phyloP scores from a whole-genome alignment of 2,888 invertebrate species.

The Volucella bombylans region DNA sequence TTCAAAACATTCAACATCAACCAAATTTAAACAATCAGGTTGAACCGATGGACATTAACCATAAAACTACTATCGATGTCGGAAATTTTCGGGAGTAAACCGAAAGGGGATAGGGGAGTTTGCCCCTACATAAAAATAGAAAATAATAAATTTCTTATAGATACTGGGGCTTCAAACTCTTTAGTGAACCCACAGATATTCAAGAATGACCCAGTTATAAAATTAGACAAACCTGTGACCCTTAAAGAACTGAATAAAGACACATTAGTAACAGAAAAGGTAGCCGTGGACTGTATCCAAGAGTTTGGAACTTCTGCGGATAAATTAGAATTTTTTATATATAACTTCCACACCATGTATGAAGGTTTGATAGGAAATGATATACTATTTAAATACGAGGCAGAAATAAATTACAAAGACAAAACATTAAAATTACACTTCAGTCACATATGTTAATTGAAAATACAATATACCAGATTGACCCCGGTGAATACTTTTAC shows the following conservation, averaged over 20 bases:
- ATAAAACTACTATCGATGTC: not conserved
- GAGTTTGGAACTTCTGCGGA: too few relatives aligned
- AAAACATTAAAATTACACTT: slow-evolving; percentile 20
- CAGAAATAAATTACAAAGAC: slow-evolving; percentile 14
- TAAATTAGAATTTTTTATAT: too few relatives aligned
- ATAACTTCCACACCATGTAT: slow-evolving; percentile 19
- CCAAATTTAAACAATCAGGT: not conserved
- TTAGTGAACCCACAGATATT: slow-evolving; percentile 2
- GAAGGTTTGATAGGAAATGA: slow-evolving; percentile 34
- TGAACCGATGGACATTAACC: not conserved
- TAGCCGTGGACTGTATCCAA: not conserved
- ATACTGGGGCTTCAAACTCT: not conserved
- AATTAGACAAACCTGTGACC: not conserved
- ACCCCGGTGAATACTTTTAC: too few relatives aligned
- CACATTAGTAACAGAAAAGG: slow-evolving; percentile 26
- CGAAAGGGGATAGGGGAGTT: too few relatives aligned
- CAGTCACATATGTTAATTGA: not conserved
- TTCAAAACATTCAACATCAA: not conserved
- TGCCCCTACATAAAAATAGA: slow-evolving; percentile 3
- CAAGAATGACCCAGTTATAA: not conserved
- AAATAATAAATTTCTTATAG: not conserved
- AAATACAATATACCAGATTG: slow-evolving; percentile 29
- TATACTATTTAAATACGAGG: slow-evolving; percentile 1
- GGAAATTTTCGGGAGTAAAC: slow-evolving; percentile 17
- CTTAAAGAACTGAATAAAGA: slow-evolving; percentile 27